These are phyloP conservation scores for Oryzias dopingdopingensis DNA, from an alignment of 2,797 vertebrate species.

Conservation along the genomic window DNA sequence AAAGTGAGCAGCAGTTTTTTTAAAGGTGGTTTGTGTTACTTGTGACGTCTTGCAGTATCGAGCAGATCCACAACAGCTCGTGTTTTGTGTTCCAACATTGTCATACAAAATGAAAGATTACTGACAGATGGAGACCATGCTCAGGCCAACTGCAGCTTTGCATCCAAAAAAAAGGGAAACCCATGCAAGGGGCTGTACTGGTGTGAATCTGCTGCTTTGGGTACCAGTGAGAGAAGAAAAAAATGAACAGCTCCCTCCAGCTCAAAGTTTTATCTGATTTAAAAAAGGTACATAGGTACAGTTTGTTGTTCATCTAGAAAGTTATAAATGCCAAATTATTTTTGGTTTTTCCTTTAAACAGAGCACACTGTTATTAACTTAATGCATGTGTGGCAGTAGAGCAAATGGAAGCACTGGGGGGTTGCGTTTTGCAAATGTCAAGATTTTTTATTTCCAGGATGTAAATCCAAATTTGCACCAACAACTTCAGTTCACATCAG, in stretches of 20 bases:
- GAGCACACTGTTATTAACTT: too few species aligned
- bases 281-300: neutral
- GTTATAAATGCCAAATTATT: neutral
- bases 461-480: too few species aligned
- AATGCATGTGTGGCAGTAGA: constrained; percentile 12
- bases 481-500: too few species aligned
- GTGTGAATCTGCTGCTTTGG: constrained; percentile 10
- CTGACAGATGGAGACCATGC: constrained; percentile 1
- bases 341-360: neutral
- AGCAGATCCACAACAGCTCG: neutral
- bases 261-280: constrained; percentile 1
- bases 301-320: neutral
- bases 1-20: neutral
- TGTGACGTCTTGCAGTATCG: neutral
- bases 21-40: neutral
- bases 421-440: neutral
- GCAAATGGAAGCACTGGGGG: constrained; percentile 5
- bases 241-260: constrained; percentile 3
- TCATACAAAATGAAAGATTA: constrained; percentile 1
- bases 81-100: neutral
- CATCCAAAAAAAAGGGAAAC: constrained; percentile 4
- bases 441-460: too few species aligned
- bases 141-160: neutral
- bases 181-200: constrained; percentile 1
- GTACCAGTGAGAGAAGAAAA: constrained; percentile 2